Evolutionary conservation across 1,140 invertebrate genomes (phyloP).

Genomic region (Choristoneura fumiferana): DNA sequence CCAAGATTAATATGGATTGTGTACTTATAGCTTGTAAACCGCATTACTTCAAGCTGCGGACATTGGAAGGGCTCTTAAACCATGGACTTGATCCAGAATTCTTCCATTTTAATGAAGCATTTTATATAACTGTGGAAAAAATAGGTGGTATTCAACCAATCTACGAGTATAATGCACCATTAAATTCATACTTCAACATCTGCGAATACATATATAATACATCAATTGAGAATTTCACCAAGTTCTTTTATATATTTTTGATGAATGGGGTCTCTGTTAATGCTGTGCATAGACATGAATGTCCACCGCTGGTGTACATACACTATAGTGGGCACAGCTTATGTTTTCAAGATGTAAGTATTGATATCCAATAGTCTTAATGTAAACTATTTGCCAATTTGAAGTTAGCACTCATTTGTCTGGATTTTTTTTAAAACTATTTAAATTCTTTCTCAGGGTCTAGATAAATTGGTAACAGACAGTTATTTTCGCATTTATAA

Average conservation of each 20-base stretch:
- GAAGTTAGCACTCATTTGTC: no score
- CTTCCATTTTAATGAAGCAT: slow-evolving; percentile 59
- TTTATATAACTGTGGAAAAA: slow-evolving; percentile 52
- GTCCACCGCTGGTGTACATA: slow-evolving; percentile 72
- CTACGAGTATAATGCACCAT: slow-evolving; percentile 57
- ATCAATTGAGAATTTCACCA: slow-evolving; percentile 55
- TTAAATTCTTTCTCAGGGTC: no score
- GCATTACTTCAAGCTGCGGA: slow-evolving; percentile 67
- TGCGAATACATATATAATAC: slow-evolving; percentile 70
- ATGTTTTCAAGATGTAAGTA: slow-evolving; percentile 63
- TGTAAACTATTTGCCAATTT: no score
- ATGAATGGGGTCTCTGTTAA: slow-evolving; percentile 62
- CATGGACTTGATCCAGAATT: slow-evolving; percentile 65
- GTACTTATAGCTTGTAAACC: slow-evolving; percentile 68
- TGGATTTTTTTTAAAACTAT: no score
- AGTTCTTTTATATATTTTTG: slow-evolving; percentile 67
- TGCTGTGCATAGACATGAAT: slow-evolving; percentile 59
- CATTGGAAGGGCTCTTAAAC: slow-evolving; percentile 55
- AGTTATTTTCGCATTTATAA: no score
- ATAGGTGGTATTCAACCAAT: slow-evolving; percentile 48
- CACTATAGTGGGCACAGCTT: slow-evolving; percentile 56
- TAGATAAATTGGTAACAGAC: no score
- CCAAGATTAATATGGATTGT: slow-evolving; percentile 57
- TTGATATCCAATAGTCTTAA: not conserved
- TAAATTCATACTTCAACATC: slow-evolving; percentile 68